Evolutionary conservation across 2,888 invertebrate species (phyloP).

Genomic region (Sepiola atlantica): DNA sequence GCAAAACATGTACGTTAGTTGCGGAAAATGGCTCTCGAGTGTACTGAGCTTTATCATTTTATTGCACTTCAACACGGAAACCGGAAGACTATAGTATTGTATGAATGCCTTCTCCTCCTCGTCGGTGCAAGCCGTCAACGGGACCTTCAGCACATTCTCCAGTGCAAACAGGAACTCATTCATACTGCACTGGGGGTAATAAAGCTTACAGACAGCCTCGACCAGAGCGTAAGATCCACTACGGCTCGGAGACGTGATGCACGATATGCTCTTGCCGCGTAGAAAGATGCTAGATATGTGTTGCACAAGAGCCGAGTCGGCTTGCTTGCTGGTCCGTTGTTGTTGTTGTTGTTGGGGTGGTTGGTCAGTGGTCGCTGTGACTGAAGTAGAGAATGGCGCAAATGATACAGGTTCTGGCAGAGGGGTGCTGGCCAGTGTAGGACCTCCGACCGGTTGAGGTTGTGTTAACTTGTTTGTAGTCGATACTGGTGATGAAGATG

Average conservation of each 20-base stretch:
- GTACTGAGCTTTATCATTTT: slow-evolving; percentile 69
- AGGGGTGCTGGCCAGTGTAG: neutral
- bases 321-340: neutral
- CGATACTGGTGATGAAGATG: neutral
- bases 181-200: slow-evolving; percentile 68
- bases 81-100: slow-evolving; percentile 70
- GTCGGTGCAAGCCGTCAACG: slow-evolving; percentile 64
- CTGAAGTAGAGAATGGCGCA: neutral
- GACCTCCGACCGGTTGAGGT: neutral
- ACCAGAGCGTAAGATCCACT: slow-evolving; percentile 67
- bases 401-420: neutral
- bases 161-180: slow-evolving; percentile 69
- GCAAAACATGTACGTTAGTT: slow-evolving; percentile 67
- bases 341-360: slow-evolving; percentile 44
- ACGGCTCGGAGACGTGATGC: slow-evolving; percentile 62
- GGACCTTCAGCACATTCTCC: slow-evolving; percentile 66
- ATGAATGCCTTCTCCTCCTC: slow-evolving; percentile 71
- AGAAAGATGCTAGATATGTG: slow-evolving; percentile 65
- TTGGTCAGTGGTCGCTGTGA: slow-evolving; percentile 42
- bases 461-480: slow-evolving; percentile 35
- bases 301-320: slow-evolving; percentile 51
- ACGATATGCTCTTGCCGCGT: slow-evolving; percentile 70
- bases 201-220: slow-evolving; percentile 71
- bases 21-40: slow-evolving; percentile 67
- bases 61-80: slow-evolving; percentile 69